These are phyloP conservation scores for Uropetala carovei DNA, from an alignment of 2,888 invertebrate genomes.

Conservation along the genomic window DNA sequence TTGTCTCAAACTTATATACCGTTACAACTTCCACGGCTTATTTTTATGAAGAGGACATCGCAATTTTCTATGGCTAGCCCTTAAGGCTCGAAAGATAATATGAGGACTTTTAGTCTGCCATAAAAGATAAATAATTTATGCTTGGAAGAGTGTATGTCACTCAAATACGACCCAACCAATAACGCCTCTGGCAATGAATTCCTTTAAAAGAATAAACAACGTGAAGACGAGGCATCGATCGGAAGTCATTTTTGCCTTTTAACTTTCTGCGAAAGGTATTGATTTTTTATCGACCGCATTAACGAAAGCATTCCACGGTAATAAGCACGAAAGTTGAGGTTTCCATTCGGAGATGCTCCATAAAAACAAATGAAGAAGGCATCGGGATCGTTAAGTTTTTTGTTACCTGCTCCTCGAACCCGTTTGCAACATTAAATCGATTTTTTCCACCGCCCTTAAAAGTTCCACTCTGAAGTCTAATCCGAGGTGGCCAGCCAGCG, in stretches of 20 bases:
- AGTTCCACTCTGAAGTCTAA: neutral
- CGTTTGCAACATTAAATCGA: neutral
- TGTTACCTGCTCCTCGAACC: neutral
- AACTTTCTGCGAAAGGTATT: neutral
- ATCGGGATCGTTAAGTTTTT: neutral
- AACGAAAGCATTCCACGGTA: neutral
- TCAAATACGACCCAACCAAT: no score
- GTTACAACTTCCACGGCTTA: no score
- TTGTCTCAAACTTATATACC: no score
- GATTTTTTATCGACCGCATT: neutral
- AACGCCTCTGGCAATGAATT: neutral
- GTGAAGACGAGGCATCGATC: neutral
- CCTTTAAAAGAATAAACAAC: neutral
- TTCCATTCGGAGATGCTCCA: neutral
- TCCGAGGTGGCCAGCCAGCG: neutral
- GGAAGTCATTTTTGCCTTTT: neutral
- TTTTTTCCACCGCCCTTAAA: neutral
- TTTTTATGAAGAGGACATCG: no score
- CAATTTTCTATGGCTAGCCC: no score
- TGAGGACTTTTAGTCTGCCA: no score
- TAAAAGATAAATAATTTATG: no score
- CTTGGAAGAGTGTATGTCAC: no score
- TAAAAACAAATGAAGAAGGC: neutral
- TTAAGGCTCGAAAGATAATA: no score
- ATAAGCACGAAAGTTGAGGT: neutral